Conservation (phyloP, 1,140 invertebrate species). For the Ceratina japonica region DNA sequence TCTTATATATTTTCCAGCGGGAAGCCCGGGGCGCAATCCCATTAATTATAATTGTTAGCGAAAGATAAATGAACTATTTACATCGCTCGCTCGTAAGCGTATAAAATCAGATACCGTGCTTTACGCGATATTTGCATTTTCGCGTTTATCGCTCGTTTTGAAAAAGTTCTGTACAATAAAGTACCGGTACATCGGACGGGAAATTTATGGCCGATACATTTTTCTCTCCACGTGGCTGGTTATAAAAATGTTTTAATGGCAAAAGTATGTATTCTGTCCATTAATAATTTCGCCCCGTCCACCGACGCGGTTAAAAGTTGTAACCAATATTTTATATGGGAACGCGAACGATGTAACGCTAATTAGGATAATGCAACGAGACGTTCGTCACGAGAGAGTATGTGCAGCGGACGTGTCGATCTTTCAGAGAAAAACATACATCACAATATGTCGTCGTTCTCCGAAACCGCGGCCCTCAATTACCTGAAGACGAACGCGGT, state of each 20-base stretch:
- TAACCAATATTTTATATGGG: not conserved
- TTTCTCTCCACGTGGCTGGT: not conserved
- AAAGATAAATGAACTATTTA: too few relatives aligned
- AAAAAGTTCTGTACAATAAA: too few relatives aligned
- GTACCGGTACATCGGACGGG: too few relatives aligned
- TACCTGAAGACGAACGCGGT: constrained; percentile 88
- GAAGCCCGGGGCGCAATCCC: too few relatives aligned
- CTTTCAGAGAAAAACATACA: constrained; percentile 86
- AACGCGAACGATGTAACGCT: not conserved
- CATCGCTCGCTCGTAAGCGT: too few relatives aligned
- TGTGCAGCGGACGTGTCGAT: not conserved
- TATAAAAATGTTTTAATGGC: not conserved
- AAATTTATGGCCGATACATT: not conserved
- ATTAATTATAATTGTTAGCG: too few relatives aligned
- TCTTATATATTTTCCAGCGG: too few relatives aligned
- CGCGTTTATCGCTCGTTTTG: too few relatives aligned
- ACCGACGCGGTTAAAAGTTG: not conserved
- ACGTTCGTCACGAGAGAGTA: not conserved
- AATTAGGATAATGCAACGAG: not conserved
- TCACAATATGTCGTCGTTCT: constrained; percentile 92
- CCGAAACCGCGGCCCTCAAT: constrained; percentile 88
- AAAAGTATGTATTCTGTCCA: not conserved
- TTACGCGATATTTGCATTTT: too few relatives aligned
- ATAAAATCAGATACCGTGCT: too few relatives aligned
- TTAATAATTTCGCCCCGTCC: not conserved